A percentile compares a stretch with the other conserved stretches of the same genome.
Conservation (phyloP, 2,888 invertebrate genomes). For the Meta bourneti region DNA sequence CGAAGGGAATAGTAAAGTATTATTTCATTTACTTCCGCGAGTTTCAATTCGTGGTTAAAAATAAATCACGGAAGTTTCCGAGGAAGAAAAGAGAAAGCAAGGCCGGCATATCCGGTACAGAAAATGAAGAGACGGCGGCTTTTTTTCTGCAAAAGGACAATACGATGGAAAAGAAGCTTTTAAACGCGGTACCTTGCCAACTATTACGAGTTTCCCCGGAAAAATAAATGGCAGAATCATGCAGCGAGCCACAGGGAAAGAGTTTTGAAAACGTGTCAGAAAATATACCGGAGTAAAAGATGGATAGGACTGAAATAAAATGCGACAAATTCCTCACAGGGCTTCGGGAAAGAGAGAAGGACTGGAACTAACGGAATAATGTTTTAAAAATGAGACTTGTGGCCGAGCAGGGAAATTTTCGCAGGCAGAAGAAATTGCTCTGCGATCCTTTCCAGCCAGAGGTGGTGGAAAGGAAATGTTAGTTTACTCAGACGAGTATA, state of each 20-base stretch:
- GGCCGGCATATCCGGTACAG: too few species aligned
- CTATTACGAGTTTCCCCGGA: background rate
- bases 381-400: conserved; percentile 32
- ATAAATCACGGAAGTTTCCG: background rate
- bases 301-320: conserved; percentile 1
- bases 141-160: background rate
- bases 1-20: background rate
- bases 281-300: background rate
- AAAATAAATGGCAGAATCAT: conserved; percentile 21
- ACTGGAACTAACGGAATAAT: conserved; percentile 23
- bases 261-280: conserved; percentile 19
- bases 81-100: background rate
- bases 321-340: conserved; percentile 19
- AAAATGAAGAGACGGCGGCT: background rate
- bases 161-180: background rate
- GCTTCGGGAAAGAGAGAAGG: background rate
- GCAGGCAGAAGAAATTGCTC: too few species aligned
- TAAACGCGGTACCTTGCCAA: background rate
- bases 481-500: background rate
- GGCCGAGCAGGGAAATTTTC: background rate
- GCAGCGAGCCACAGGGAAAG: background rate
- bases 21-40: background rate
- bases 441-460: background rate
- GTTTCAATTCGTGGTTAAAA: background rate
- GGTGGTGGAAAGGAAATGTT: background rate